Percentiles rank a stretch among this genome's conserved stretches.
Conservation (phyloP, 2,888 invertebrate species). For the Chaitophorus viminalis region DNA sequence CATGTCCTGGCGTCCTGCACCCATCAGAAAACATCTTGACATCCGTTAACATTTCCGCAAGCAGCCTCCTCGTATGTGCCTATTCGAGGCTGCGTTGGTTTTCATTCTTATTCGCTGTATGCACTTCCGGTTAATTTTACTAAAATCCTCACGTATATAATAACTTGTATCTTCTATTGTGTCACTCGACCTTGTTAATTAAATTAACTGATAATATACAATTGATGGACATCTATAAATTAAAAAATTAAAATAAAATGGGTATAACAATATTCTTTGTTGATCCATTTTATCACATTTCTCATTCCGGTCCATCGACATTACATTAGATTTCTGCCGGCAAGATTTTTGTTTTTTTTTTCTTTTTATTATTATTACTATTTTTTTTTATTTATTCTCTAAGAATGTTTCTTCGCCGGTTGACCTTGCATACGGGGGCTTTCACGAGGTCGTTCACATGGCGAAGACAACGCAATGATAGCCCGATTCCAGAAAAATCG, state of each 20-base stretch:
- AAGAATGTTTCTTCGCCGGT: conserved; percentile 52
- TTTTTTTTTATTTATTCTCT: conserved; percentile 35
- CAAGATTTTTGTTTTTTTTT: conserved; percentile 26
- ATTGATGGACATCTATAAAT: not conserved
- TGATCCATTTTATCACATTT: conserved; percentile 23
- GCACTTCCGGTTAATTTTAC: conserved; percentile 34
- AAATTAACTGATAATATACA: not conserved
- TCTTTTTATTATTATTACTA: not conserved
- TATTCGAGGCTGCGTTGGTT: not conserved
- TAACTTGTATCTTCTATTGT: not conserved
- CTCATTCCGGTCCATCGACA: conserved; percentile 32
- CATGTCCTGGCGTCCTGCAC: conserved; percentile 1
- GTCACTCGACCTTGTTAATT: conserved; percentile 34
- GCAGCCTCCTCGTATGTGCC: conserved; percentile 20
- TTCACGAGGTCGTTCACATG: conserved; percentile 61
- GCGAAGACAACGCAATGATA: not conserved
- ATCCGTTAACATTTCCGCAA: conserved; percentile 51
- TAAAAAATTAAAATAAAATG: too few relatives aligned
- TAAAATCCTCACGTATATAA: not conserved
- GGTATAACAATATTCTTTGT: conserved; percentile 22
- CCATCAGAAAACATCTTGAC: conserved; percentile 49
- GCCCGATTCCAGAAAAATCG: conserved; percentile 14
- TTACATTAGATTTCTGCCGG: conserved; percentile 18
- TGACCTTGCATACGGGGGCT: conserved; percentile 57
- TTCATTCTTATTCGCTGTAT: not conserved